Conservation (phyloP, 1,140 invertebrate species). For the Drosophila serrata region DNA sequence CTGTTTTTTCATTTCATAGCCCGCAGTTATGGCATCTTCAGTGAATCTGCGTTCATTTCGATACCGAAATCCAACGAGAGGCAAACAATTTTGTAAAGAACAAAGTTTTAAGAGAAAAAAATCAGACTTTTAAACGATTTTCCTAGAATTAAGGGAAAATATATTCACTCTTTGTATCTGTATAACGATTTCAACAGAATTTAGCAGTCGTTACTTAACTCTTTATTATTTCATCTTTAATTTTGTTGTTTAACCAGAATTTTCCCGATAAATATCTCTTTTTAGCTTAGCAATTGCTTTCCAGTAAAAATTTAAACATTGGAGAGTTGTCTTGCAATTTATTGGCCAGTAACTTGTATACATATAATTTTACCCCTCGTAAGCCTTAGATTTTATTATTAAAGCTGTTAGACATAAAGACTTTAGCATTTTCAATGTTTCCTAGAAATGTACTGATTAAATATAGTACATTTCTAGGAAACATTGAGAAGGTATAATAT, state of each 20-base stretch:
- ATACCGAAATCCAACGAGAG: constrained; percentile 8
- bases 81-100: not conserved
- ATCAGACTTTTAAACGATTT: not conserved
- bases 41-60: constrained; percentile 3
- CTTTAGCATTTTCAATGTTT: too few relatives aligned
- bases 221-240: not conserved
- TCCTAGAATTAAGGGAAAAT: not conserved
- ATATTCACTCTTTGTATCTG: not conserved
- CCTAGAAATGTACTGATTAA: too few relatives aligned
- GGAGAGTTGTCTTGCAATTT: not conserved
- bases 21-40: constrained; percentile 27
- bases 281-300: not conserved
- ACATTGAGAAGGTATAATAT: not conserved
- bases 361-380: not conserved
- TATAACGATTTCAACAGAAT: not conserved
- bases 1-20: constrained; percentile 30
- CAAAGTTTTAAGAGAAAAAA: not conserved
- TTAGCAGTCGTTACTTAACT: not conserved
- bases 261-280: not conserved
- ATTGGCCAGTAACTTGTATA: not conserved
- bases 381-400: not conserved
- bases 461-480: not conserved
- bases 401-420: too few relatives aligned
- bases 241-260: not conserved
- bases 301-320: not conserved